Evolutionary conservation across 2,797 vertebrate species (phyloP), one percentile per base, ranked within the genome.

Genomic region (Ispidina lecontei): DNA sequence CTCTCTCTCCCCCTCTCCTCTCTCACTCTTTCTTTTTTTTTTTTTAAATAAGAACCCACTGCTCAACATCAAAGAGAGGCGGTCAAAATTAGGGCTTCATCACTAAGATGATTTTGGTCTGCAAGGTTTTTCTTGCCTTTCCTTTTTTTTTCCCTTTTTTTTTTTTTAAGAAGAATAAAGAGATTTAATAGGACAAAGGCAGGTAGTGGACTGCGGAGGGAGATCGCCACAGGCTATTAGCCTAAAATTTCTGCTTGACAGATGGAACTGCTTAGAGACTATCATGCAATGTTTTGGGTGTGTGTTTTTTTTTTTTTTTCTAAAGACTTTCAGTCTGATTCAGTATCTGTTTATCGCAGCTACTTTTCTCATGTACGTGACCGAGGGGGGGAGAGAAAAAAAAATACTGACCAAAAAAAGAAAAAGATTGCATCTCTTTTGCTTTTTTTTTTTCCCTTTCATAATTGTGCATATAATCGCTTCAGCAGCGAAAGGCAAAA

Each of bases 221-320:
- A 98, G 98, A 98, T 98, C 96, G 98, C 98, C 98, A 98, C 98
- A 98, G 98, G 98, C 98, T 98, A 98, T 98, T 98, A 98, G 98
- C 98, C 98, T 98, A 98, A 98, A 98, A 98, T 98, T 98, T 98
- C 98, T 98, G 98, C 98, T 97, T 98, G 98, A 99, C 99, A 99
- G 98, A 99, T 99, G 98, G 98, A 99, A 99, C 98, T 98, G 98
- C 98, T 99, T 99, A 99, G 97, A 98, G 97, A 98, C 98, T 98
- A 99, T 99, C 98, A 98, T 99, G 99, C 98, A 97, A 98, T 98
- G 98, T 98, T 98, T 98, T 95, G 97, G 96, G 95, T 95, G 95
- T 56, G 71, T 91, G 86, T 90, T 76, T 79, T 84, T 78, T 82
- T 68, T 55, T 69, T 56, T 79, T 71, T 58, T 63, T 70, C 39